Evolutionary conservation across 2,888 invertebrate genomes (phyloP), one percentile per base, ranked within the genome.

Genomic region (Helicoverpa assulta): DNA sequence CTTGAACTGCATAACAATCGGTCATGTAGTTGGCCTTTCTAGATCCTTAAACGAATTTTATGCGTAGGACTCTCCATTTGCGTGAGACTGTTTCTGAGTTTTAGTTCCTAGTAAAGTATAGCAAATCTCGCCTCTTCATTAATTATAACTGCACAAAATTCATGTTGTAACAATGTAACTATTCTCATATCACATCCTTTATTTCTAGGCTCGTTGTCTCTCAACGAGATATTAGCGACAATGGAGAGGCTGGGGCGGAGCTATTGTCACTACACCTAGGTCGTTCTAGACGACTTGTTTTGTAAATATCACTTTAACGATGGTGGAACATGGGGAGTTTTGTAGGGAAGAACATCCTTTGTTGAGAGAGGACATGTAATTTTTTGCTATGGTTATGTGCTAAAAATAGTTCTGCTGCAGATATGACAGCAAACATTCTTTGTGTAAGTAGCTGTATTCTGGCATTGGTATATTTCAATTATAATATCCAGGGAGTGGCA

Each of bases 211-310:
- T 86, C 85, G 85, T 80, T 82, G 87, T 85, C 80, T 81, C 81
- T 70, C 80, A 78, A 82, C 81, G 82, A 80, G 81, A 86, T 86
- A 88, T 89, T 89, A 89, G 89, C 84, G 82, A 87, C 88, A 85
- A 88, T 84, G 82, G 85, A 56, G 83, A 77, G 69, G 78, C 78
- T 72, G 84, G 83, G 82, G 82, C 77, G 73, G 73, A 73, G 70
- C 80, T n/a, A 81, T 81, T 83, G 81, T 83, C 81, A 73, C 69
- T 67, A 56, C 60, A 71, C 73, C 74, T 79, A 75, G 71, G 57
- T 69, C 74, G 79, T 82, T 78, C 80, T 81, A 78, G 77, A 67
- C 78, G 79, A 81, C 83, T 82, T 87, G 84, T 86, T 88, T 87
- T 79, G 81, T 85, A 86, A 86, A 84, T 86, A 84, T 77, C 76